Evolutionary conservation across 2,797 vertebrate genomes (phyloP).

Genomic region (Anas acuta): DNA sequence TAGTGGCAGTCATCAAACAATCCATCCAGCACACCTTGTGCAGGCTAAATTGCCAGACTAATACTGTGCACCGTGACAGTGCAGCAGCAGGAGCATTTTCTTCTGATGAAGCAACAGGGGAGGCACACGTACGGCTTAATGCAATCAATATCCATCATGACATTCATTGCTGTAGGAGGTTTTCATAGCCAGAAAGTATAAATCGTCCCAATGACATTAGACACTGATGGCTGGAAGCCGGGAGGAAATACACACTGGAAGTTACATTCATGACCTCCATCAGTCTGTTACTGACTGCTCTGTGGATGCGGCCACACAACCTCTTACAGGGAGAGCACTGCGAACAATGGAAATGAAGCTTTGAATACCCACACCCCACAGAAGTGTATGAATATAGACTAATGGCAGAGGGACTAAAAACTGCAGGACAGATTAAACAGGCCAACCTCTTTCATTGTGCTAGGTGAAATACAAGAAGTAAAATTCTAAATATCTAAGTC

Average conservation of each 20-base stretch:
- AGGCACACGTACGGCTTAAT: fast-evolving
- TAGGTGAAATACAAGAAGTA: neutral
- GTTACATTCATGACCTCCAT: neutral
- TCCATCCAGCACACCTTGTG: neutral
- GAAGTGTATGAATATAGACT: neutral
- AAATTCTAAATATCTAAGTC: neutral
- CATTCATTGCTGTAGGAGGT: conserved; percentile 2
- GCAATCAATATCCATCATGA: neutral
- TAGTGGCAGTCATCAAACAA: neutral
- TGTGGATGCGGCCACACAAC: fast-evolving
- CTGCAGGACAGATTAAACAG: neutral
- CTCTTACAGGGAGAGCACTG: neutral
- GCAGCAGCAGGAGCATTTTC: conserved; percentile 1
- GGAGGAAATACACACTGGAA: neutral
- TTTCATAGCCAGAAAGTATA: neutral
- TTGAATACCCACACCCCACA: neutral
- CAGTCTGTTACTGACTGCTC: neutral
- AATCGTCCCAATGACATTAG: neutral
- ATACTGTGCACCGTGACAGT: neutral
- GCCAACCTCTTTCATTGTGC: neutral
- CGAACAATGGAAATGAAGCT: neutral
- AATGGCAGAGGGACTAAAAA: neutral
- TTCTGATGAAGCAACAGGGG: conserved; percentile 1
- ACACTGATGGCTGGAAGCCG: neutral
- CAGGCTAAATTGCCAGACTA: neutral